These are phyloP conservation scores for Bathynomus jamesi DNA, from an alignment of 1,140 invertebrate species.

Conservation along the genomic window DNA sequence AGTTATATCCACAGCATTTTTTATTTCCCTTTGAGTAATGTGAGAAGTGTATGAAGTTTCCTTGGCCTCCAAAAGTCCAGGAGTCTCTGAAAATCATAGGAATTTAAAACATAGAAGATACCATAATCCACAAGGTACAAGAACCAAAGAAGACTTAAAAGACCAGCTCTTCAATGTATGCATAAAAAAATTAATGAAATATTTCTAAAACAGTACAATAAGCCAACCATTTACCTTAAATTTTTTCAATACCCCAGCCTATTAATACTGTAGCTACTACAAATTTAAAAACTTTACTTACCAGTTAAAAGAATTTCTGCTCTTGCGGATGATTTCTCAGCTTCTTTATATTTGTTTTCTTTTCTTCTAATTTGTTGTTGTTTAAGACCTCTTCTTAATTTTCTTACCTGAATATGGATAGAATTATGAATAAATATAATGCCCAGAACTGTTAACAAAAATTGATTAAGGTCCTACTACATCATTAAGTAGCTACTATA, in stretches of 20 bases:
- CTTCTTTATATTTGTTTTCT: too few relatives aligned
- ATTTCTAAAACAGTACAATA: not conserved
- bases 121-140: not conserved
- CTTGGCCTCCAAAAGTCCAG: conserved; percentile 67
- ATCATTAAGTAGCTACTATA: too few relatives aligned
- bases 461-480: too few relatives aligned
- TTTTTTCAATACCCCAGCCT: not conserved
- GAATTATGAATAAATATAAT: too few relatives aligned
- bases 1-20: conserved; percentile 72
- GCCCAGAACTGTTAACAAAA: too few relatives aligned
- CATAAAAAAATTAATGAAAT: not conserved
- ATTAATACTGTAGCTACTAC: not conserved
- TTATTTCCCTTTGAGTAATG: conserved; percentile 75
- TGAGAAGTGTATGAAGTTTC: conserved; percentile 67
- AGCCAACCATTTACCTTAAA: not conserved
- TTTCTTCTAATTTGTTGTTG: too few relatives aligned
- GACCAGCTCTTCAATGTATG: not conserved
- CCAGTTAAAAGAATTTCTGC: conserved; percentile 8
- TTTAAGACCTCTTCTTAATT: too few relatives aligned
- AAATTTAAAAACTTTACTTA: not conserved
- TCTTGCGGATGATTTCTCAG: too few relatives aligned
- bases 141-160: not conserved
- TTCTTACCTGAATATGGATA: too few relatives aligned
- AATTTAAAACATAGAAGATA: not conserved
- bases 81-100: not conserved